Evolutionary conservation across 2,888 invertebrate species (phyloP), one percentile per base, ranked within the genome.

Genomic region (Clunio marinus): DNA sequence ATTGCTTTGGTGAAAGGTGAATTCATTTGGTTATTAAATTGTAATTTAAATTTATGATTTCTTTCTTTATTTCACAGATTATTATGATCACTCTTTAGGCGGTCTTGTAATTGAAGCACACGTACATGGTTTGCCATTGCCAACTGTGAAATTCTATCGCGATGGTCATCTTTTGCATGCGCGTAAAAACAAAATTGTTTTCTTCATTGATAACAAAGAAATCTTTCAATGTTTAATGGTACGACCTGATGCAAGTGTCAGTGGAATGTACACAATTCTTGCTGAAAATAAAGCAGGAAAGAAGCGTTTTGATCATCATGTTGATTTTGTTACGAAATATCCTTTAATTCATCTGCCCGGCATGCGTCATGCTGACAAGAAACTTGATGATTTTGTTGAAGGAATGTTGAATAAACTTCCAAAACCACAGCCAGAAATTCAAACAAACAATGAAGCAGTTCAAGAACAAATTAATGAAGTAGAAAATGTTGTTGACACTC

Each of bases 211-310:
- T 2, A 24, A 66, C 27, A 66, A 66, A 25, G 66, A 66, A 35
- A 66, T 66, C n/a, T 55, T 35, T 13, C 66, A 66, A 66, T 66
- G 66, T 17, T 22, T 66, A 4, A 28, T 66, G 15, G 66, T 66
- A 10, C 17, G 66, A 35, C 55, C 66, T 22, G 66, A 66, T 32
- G 66, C 66, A 13, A 55, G 28, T 66, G 66, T 13, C 17, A 86
- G 84, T 69, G 92, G 91, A 51, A 84, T 84, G 73, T 92, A 90
- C 75, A 86, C 87, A 0, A 90, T 91, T 72, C 84, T 83, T 75
- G 91, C 91, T 1, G 88, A 88, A 74, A 90, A 86, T 74, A 82
- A 85, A 1, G 81, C 86, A 25, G 88, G 88, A 81, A 84, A 84
- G 57, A 88, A 20, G 28, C 10, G 66, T 5, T 66, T 66, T 24